Evolutionary conservation across 2,113 vertebrate genomes (phyloP), one percentile per base, ranked within the genome.

Genomic region (Neolamprologus tretocephalus): DNA sequence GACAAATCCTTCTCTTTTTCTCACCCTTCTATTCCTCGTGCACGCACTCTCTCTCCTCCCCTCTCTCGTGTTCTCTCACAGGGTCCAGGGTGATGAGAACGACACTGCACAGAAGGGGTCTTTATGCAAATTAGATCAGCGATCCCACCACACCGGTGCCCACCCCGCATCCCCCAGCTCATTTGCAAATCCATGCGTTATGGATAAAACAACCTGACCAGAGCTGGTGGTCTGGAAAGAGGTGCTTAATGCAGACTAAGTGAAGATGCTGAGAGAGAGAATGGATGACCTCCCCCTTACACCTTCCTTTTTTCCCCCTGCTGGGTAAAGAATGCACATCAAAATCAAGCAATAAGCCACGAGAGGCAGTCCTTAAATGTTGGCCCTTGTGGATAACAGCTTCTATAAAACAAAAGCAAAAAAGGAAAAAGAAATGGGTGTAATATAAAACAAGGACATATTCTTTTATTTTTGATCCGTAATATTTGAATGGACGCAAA

Each of bases 71-170:
- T 31, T 81, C 80, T 73, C n/a, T 47, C 28, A 21, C 53, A 54
- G 47, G 66, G 80, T 89, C 54, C 26, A 28, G 83, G 91, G 89
- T 86, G 84, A 89, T 71, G 90, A 90, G 54, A 84, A 26, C 86
- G 89, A 90, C 91, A 89, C 86, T n/a, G 82, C 61, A 45, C 91
- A 93, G 89, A 93, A 87, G 90, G 85, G 89, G 85, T 90, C 83
- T 93, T 94, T 91, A 96, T 95, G 95, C 87, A 95, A 95, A 96
- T 91, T 45, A 91, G 85, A 85, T 82, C 80, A 87, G 82, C 63
- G 57, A 92, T 87, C 21, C 83, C 4, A 3, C 80, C 63, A 9
- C 89, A 9, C 54, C 3, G 9, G 9, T 14, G 21, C 45, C 31
- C 33, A 9, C 73, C 54, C 51, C 5, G 1, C 42, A 2, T 19